Evolutionary conservation across 2,888 invertebrate genomes (phyloP).

Genomic region (Eucera pruinosa): DNA sequence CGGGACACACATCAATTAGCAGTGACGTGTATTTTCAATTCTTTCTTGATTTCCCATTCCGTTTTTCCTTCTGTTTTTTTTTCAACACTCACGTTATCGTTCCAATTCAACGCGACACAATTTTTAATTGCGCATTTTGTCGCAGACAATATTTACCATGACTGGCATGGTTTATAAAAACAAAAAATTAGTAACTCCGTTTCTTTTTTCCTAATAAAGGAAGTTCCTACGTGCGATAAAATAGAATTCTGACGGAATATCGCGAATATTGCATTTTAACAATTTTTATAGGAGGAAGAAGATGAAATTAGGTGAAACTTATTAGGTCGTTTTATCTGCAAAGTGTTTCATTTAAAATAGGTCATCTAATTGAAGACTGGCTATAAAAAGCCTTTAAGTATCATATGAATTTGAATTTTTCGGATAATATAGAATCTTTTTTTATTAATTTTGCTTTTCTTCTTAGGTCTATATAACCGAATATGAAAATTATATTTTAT

Average conservation of each 20-base stretch:
- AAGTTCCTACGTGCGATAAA: background rate
- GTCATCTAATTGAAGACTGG: no score
- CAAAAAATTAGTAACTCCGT: background rate
- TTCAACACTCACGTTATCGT: background rate
- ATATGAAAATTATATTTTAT: no score
- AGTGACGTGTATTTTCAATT: slow-evolving; percentile 7
- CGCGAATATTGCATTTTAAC: background rate
- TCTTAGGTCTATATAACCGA: no score
- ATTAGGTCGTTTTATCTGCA: background rate
- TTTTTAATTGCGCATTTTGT: slow-evolving; percentile 11
- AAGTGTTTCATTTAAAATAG: no score
- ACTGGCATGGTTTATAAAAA: background rate
- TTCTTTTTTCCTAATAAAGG: background rate
- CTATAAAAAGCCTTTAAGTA: no score
- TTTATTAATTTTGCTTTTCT: no score
- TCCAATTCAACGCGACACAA: background rate
- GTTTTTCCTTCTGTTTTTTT: background rate
- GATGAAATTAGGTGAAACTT: background rate
- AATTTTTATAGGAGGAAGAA: background rate
- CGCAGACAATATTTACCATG: background rate
- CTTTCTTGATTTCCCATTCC: background rate
- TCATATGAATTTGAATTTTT: no score
- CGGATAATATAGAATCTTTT: no score
- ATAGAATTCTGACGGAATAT: no score
- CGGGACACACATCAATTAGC: slow-evolving; percentile 11